phyloP scores from a whole-genome alignment of 2,888 invertebrate species.

The Adelphocoris suturalis region DNA sequence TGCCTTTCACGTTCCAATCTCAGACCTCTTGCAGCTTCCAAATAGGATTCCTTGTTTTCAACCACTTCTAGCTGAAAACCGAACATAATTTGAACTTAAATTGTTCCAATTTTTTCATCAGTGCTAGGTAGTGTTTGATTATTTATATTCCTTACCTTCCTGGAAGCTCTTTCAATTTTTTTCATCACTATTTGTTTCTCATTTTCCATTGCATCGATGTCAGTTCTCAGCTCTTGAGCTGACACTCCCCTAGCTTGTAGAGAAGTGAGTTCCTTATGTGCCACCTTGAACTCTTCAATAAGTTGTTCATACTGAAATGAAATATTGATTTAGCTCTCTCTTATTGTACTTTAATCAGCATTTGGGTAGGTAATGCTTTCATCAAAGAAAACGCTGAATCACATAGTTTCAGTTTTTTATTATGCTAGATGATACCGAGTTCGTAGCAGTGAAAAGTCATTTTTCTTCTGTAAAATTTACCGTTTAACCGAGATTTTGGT shows the following conservation, averaged over 20 bases:
- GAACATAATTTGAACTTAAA: too few relatives aligned
- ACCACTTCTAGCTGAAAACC: conserved; percentile 82
- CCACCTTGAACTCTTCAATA: conserved; percentile 89
- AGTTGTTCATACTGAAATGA: conserved; percentile 83
- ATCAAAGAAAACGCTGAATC: too few relatives aligned
- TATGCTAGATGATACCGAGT: too few relatives aligned
- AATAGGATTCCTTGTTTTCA: conserved; percentile 84
- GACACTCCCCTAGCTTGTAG: conserved; percentile 83
- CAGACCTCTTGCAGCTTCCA: conserved; percentile 80
- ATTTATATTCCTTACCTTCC: conserved; percentile 79
- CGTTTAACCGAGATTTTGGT: too few relatives aligned
- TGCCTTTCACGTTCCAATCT: conserved; percentile 82
- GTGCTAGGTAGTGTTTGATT: too few relatives aligned
- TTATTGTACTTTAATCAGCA: too few relatives aligned
- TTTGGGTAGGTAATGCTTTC: too few relatives aligned
- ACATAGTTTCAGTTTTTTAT: too few relatives aligned
- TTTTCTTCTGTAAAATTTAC: too few relatives aligned
- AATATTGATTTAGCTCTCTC: not conserved
- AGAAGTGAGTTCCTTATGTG: conserved; percentile 86
- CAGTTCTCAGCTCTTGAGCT: conserved; percentile 89
- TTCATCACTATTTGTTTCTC: conserved; percentile 88
- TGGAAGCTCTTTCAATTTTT: conserved; percentile 82
- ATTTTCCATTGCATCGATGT: conserved; percentile 91
- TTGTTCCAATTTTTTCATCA: too few relatives aligned
- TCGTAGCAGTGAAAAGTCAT: too few relatives aligned